A percentile compares a stretch with the other conserved stretches of the same genome.
These are phyloP conservation scores for Helobdella robusta DNA, from an alignment of 2,888 invertebrate species.

Conservation along the genomic window DNA sequence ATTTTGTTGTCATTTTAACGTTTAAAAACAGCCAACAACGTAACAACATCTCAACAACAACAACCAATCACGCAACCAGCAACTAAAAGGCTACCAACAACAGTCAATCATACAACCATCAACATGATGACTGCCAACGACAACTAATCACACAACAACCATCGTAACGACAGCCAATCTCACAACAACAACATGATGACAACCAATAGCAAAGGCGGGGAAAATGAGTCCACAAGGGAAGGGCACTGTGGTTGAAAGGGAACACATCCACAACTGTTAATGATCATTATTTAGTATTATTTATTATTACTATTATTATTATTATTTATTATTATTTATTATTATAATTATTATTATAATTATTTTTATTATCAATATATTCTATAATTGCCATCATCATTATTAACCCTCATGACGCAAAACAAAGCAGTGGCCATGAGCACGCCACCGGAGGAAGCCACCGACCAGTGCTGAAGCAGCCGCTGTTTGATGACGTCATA, in stretches of 20 bases:
- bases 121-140: too few species aligned
- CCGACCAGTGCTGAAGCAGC: slow-evolving; percentile 78
- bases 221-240: slow-evolving; percentile 97
- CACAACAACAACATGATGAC: too few species aligned
- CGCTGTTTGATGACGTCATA: slow-evolving; percentile 68
- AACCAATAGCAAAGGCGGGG: slow-evolving; percentile 92
- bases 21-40: too few species aligned
- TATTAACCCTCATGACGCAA: slow-evolving; percentile 70
- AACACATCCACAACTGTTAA: slow-evolving; percentile 49
- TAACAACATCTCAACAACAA: too few species aligned
- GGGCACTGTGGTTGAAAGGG: slow-evolving; percentile 81
- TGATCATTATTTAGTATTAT: not conserved
- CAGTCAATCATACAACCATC: too few species aligned
- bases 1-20: too few species aligned
- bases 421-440: slow-evolving; percentile 76
- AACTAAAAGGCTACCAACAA: too few species aligned
- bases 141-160: too few species aligned
- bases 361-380: not conserved
- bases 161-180: too few species aligned
- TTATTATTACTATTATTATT: not conserved
- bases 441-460: slow-evolving; percentile 65
- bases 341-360: not conserved
- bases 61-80: too few species aligned
- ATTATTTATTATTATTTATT: not conserved
- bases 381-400: not conserved